phyloP scores from a whole-genome alignment of 2,888 invertebrate species.

The Caprella mutica region DNA sequence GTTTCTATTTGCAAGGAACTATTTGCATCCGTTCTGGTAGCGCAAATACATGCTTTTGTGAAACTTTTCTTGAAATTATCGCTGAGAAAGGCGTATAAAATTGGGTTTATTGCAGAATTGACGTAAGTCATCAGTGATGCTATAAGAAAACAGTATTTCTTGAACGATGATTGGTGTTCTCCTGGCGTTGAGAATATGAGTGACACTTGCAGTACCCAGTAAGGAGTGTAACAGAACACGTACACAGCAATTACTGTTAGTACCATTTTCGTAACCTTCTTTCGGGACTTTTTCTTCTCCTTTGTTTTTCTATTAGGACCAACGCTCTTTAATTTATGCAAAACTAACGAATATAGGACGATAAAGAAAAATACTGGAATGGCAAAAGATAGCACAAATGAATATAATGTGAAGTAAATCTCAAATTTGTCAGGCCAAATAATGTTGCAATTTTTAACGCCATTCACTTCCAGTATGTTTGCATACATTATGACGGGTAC shows the following conservation, averaged over 20 bases:
- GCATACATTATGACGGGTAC: slow-evolving; percentile 80
- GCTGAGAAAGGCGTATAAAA: slow-evolving; percentile 70
- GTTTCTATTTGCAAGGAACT: slow-evolving; percentile 76
- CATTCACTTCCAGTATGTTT: slow-evolving; percentile 41
- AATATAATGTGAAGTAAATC: slow-evolving; percentile 76
- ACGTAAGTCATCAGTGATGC: slow-evolving; percentile 74
- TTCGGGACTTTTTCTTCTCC: slow-evolving; percentile 59
- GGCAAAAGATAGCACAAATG: slow-evolving; percentile 74
- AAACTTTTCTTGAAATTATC: slow-evolving; percentile 94
- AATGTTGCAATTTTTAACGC: slow-evolving; percentile 57
- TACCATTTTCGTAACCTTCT: slow-evolving; percentile 84
- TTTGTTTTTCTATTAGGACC: slow-evolving; percentile 80
- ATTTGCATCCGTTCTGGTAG: slow-evolving; percentile 69
- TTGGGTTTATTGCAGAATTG: slow-evolving; percentile 83
- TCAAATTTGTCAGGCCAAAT: slow-evolving; percentile 57
- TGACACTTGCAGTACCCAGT: slow-evolving; percentile 79
- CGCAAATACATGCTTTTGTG: slow-evolving; percentile 81
- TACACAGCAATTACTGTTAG: slow-evolving; percentile 84
- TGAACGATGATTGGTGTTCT: slow-evolving; percentile 58
- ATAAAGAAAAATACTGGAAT: slow-evolving; percentile 72
- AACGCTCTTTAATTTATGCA: slow-evolving; percentile 71
- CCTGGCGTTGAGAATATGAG: slow-evolving; percentile 61
- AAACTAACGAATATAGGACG: slow-evolving; percentile 77
- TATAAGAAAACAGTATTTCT: slow-evolving; percentile 66
- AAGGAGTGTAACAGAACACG: slow-evolving; percentile 82